Evolutionary conservation across 1,140 invertebrate genomes (phyloP), one percentile per base, ranked within the genome.

Genomic region (Medauroidea extradentata): DNA sequence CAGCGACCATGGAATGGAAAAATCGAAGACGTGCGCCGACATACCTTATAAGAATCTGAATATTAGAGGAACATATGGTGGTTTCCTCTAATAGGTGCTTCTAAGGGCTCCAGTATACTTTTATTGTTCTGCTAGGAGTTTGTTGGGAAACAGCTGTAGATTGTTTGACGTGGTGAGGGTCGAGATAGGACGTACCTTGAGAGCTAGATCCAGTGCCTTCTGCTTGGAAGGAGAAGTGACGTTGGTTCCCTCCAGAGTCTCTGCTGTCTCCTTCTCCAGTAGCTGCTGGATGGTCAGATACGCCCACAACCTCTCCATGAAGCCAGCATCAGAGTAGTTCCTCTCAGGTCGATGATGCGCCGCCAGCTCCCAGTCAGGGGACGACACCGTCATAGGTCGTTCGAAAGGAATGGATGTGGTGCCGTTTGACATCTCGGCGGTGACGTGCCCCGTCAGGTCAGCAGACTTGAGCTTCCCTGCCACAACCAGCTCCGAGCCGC

Each of bases 231-330:
- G 59, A 14, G 62, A 60, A 23, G 66, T 60, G 16, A 50, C 44
- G 29, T 1, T 73, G 73, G n/a, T n/a, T n/a, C n/a, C n/a, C n/a
- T 46, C 73, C 76, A 5, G 71, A 65, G 59, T 79, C 79, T 16
- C 16, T 29, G 71, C 68, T 59, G 79, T 76, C 25, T 78, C 73
- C 65, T 82, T 72, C 59, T 85, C 81, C 38, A 88, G 67, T 29
- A 86, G 68, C 66, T 88, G 81, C 62, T 84, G 81, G 19, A 89
- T 81, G 16, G 82, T 85, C 48, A 87, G 71, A 65, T 85, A 87
- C 2, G 85, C 84, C 85, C 85, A 89, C 29, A 87, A 71, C 52
- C 83, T 75, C 69, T 88, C 85, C 43, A 46, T 46, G 23, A 18
- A 19, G 43, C 43, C 13, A 8, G 43, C 43, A 7, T 46, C 5